phyloP scores from a whole-genome alignment of 2,888 invertebrate species.

The Carpatolechia fugitivella region DNA sequence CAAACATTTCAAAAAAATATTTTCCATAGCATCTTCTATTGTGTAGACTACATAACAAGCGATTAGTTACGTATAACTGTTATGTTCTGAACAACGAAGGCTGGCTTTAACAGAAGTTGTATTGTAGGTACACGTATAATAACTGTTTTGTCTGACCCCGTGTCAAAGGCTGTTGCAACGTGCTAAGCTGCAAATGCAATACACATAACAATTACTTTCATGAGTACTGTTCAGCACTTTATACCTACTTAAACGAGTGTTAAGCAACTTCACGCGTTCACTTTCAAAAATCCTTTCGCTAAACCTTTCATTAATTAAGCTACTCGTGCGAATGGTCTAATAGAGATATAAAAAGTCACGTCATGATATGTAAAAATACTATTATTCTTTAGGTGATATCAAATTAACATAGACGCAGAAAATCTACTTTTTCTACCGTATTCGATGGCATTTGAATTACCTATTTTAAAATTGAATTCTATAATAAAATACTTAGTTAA shows the following conservation, averaged over 20 bases:
- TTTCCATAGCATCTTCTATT: not conserved
- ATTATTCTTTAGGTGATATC: too few relatives aligned
- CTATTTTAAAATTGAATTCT: too few relatives aligned
- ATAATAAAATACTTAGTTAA: too few relatives aligned
- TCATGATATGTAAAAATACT: too few relatives aligned
- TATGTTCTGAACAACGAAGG: not conserved
- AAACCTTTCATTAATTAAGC: conserved; percentile 16
- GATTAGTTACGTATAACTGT: not conserved
- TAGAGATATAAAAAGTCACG: conserved; percentile 5
- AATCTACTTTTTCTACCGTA: not conserved
- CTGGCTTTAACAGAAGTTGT: not conserved
- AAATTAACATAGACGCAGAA: not conserved
- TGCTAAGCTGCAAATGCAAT: not conserved
- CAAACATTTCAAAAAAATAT: too few relatives aligned
- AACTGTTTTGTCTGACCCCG: conserved; percentile 26
- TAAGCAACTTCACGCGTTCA: conserved; percentile 46
- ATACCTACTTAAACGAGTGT: conserved; percentile 29
- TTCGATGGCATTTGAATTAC: not conserved
- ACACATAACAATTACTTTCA: conserved; percentile 40
- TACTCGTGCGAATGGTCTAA: conserved; percentile 10
- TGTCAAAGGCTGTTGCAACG: conserved; percentile 36
- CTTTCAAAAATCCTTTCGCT: conserved; percentile 59
- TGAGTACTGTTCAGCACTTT: conserved; percentile 18
- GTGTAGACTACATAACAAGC: not conserved
- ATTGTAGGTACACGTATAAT: not conserved